Conservation (phyloP, 92 coral and sea anemone genomes). For the Epizoanthus illoricatus region DNA sequence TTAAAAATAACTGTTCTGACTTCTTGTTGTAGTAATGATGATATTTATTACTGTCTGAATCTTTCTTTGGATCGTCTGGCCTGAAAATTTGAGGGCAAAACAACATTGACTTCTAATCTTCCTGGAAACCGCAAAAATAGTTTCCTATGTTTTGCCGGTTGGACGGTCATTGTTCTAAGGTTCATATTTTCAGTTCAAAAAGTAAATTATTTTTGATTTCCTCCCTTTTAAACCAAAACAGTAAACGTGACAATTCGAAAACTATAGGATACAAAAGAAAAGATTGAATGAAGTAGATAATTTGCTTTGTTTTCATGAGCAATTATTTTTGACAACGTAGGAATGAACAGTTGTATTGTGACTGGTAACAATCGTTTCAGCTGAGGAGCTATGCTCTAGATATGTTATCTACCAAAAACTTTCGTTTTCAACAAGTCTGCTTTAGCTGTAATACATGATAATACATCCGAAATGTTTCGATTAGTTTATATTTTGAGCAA, state of each 20-base stretch:
- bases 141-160: no score
- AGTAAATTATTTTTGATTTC: neutral
- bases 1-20: no score
- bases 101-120: no score
- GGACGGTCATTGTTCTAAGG: no score
- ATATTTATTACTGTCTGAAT: no score
- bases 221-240: neutral
- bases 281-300: slow-evolving; percentile 51
- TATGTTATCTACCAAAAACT: neutral
- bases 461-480: neutral
- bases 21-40: no score
- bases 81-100: no score
- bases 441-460: neutral
- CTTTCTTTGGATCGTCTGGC: no score
- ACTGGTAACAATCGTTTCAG: neutral
- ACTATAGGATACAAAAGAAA: slow-evolving; percentile 6
- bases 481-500: neutral
- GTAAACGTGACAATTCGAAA: slow-evolving; percentile 5
- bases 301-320: slow-evolving; percentile 41
- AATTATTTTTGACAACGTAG: slow-evolving; percentile 46
- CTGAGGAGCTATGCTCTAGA: neutral
- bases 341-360: slow-evolving; percentile 35
- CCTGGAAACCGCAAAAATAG: no score
- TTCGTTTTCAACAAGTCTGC: neutral
- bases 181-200: no score